Evolutionary conservation across 2,888 invertebrate species (phyloP), one percentile per base, ranked within the genome.

Genomic region (Agapostemon virescens): DNA sequence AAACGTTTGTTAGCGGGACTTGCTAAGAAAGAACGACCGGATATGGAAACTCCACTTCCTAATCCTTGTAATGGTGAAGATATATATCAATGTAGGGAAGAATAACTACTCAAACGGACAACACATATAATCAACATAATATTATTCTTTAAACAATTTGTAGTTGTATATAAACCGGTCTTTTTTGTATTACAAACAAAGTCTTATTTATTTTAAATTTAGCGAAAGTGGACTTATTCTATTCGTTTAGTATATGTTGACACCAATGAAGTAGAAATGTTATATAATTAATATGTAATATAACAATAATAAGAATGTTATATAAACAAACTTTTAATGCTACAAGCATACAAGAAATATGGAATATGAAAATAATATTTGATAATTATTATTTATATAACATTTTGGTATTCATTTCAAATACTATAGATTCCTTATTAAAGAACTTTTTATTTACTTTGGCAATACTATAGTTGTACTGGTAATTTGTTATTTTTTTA

Each of bases 1-100:
- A 99, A 99, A 94, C 97, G 97, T 89, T 93, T 99, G 81, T 93
- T 99, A 66, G 95, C 97, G 2, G 98, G 98, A 71, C 93, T 98
- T 79, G 95, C 95, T 0, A 95, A 95, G 91, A 98, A 98, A 92
- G 95, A 95, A 69, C 93, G 93, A 49, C 97, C 98, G 0, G 96
- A 95, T 63, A 90, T 97, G 91, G 95, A 96, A 84, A 95, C 96
- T 0, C 94, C 95, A 7, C 94, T 95, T 79, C 92, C 88, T 26
- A 82, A 88, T 84, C 85, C 88, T 1, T 91, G 90, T 64, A 23
- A 23, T 0, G 84, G 79, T 13, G 74, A 86, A 30, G 82, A 77
- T 13, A 36, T 79, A 3, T 77, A 74, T 52, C 69, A 69, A 23
- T 81, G 83, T 30, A 81, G 69, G 61, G 74, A 82, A 23, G 75